These are phyloP conservation scores for Physeter macrocephalus DNA, from an alignment of 2,113 vertebrate species.

Conservation along the genomic window DNA sequence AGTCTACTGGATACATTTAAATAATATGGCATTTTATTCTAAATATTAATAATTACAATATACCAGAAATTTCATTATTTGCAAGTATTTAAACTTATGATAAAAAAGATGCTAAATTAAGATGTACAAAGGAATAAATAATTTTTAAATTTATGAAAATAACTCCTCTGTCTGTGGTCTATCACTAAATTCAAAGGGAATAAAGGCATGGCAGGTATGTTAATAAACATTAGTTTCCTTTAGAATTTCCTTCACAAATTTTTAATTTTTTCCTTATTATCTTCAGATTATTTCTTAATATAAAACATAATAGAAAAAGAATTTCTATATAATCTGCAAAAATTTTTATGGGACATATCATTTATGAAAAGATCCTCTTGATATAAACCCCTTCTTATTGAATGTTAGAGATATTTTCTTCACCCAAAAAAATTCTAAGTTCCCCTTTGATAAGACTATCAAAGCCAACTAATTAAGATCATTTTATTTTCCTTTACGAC, in stretches of 20 bases:
- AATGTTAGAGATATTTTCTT: neutral
- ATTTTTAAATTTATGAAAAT: constrained; percentile 2
- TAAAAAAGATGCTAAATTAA: neutral
- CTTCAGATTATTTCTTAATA: neutral
- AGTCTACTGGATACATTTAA: neutral
- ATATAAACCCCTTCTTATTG: constrained; percentile 13
- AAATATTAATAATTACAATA: neutral
- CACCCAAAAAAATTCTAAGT: neutral
- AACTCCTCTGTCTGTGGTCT: neutral
- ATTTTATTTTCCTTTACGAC: constrained; percentile 26
- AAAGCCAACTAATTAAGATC: neutral
- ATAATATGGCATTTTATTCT: neutral
- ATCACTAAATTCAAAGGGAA: neutral
- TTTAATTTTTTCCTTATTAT: constrained; percentile 14
- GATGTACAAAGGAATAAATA: neutral
- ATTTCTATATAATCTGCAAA: neutral
- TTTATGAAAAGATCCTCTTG: neutral
- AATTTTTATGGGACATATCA: neutral
- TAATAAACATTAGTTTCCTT: constrained; percentile 18
- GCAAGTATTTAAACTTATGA: neutral
- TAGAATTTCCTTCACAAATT: neutral
- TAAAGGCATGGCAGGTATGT: neutral
- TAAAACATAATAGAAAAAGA: constrained; percentile 1
- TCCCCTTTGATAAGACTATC: neutral
- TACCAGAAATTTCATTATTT: neutral